Conservation (phyloP, 2,888 invertebrate species). For the Aphrophora alni region DNA sequence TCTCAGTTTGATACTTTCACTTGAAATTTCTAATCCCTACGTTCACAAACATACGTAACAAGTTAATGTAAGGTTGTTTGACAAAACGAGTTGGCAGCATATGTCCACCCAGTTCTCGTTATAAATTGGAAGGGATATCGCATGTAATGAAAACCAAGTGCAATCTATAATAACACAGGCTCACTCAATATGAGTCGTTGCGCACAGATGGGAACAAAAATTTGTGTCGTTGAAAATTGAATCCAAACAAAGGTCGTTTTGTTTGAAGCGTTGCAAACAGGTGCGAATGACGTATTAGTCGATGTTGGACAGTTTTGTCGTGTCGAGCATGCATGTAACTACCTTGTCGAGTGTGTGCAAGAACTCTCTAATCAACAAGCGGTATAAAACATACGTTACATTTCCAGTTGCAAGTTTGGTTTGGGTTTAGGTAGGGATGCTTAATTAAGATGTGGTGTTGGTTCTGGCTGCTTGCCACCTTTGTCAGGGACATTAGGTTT, state of each 20-base stretch:
- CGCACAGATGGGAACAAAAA: not conserved
- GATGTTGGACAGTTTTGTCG: not conserved
- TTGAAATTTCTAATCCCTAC: too few relatives aligned
- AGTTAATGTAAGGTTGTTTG: too few relatives aligned
- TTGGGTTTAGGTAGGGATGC: not conserved
- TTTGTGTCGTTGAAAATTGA: slow-evolving; percentile 9
- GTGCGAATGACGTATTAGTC: slow-evolving; percentile 6
- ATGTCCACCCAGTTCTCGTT: not conserved
- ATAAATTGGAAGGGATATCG: not conserved
- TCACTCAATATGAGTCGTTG: not conserved
- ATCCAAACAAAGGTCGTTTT: not conserved
- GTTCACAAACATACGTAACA: too few relatives aligned
- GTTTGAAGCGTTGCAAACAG: not conserved
- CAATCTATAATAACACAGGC: not conserved
- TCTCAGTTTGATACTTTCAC: too few relatives aligned
- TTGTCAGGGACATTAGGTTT: not conserved
- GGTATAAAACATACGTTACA: not conserved
- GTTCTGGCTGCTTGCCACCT: not conserved
- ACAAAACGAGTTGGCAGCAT: not conserved
- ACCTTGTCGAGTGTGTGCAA: not conserved
- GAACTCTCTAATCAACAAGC: not conserved
- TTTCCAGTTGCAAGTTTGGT: not conserved
- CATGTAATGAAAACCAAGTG: not conserved
- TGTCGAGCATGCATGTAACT: not conserved
- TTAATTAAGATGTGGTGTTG: not conserved